These are phyloP conservation scores for Condylura cristata DNA, from an alignment of 2,113 vertebrate genomes.

Conservation along the genomic window DNA sequence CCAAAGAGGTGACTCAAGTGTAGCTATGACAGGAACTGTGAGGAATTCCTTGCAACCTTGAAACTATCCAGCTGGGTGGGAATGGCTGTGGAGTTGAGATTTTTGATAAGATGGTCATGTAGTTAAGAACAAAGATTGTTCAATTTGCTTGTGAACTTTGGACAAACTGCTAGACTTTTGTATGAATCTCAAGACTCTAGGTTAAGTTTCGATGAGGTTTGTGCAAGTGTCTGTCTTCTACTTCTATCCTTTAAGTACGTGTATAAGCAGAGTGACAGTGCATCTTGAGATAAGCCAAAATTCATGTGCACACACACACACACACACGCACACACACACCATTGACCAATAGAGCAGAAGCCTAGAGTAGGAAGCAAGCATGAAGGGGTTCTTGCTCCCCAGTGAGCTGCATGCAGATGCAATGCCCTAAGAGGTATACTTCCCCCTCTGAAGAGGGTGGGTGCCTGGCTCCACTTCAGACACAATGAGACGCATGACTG, in stretches of 20 bases:
- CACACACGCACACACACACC: background rate
- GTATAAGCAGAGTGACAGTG: background rate
- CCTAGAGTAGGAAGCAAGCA: background rate
- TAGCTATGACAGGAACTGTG: background rate
- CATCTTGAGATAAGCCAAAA: background rate
- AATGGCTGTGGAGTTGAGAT: constrained; percentile 31
- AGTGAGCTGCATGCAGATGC: background rate
- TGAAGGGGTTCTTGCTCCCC: background rate
- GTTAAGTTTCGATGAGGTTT: constrained; percentile 11
- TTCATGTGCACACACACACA: background rate
- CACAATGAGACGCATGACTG: background rate
- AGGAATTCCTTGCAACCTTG: background rate
- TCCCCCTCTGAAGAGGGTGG: background rate
- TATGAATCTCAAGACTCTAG: background rate
- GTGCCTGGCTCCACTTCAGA: background rate
- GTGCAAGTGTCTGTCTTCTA: background rate
- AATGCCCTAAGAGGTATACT: background rate
- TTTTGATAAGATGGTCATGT: constrained; percentile 43
- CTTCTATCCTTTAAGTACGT: background rate
- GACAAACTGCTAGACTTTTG: background rate
- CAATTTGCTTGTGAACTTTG: background rate
- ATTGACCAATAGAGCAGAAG: background rate
- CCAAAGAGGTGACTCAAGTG: background rate
- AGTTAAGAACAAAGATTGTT: constrained; percentile 9
- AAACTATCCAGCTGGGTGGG: constrained; percentile 36